phyloP scores from a whole-genome alignment of 92 coral and sea anemone genomes.

The Anthopleura xanthogrammica region DNA sequence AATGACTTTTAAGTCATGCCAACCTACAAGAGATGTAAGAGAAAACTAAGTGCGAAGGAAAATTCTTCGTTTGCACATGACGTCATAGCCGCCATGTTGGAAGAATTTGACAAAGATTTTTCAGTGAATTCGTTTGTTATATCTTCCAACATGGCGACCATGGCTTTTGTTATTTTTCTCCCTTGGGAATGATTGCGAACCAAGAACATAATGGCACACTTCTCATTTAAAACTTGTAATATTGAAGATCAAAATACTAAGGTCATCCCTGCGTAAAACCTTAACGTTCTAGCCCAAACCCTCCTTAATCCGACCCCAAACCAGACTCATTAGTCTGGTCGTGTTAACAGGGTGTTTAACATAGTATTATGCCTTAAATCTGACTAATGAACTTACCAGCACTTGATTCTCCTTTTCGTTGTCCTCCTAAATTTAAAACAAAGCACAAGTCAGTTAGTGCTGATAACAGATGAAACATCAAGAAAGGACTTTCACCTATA shows the following conservation, averaged over 20 bases:
- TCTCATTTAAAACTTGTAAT: neutral
- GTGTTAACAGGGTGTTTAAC: no score
- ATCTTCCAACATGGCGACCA: no score
- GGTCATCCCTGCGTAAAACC: neutral
- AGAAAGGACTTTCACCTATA: neutral
- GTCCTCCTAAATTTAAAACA: slow-evolving; percentile 7
- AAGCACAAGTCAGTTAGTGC: neutral
- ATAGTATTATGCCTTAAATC: neutral
- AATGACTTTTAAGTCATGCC: slow-evolving; percentile 30
- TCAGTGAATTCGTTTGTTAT: no score
- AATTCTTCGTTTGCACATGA: no score
- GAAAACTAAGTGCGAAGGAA: no score
- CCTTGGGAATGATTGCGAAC: no score
- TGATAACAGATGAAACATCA: neutral
- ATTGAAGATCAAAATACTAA: neutral
- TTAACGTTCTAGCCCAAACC: neutral
- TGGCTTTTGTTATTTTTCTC: no score
- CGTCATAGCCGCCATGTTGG: no score
- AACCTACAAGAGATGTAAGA: slow-evolving; percentile 24
- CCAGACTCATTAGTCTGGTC: no score
- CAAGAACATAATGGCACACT: no score
- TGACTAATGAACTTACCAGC: neutral
- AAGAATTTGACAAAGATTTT: no score
- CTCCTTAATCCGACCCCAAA: neutral
- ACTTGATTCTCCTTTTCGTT: slow-evolving; percentile 7